phyloP scores from a whole-genome alignment of 30 jellyfish, hydroid and myxozoan genomes.

The Aurelia coerulea region DNA sequence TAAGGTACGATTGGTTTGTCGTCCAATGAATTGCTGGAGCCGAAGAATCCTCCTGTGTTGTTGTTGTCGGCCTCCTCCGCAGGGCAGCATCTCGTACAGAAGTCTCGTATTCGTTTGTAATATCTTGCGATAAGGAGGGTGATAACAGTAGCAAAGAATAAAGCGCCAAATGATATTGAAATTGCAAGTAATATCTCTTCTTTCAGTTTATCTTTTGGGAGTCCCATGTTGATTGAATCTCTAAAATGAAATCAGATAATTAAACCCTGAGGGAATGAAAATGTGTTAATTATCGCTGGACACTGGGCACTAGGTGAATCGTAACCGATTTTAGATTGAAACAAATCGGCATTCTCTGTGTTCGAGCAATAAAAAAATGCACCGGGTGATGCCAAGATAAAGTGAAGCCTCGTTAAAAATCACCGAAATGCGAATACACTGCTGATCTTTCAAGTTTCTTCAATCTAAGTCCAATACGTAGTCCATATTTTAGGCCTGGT shows the following conservation, averaged over 20 bases:
- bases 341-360: too few species aligned
- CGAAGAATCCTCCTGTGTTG: not conserved
- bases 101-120: conserved; percentile 51
- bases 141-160: conserved; percentile 57
- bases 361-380: too few species aligned
- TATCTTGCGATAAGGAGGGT: conserved; percentile 59
- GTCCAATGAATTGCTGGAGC: not conserved
- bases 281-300: too few species aligned
- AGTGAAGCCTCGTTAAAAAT: too few species aligned
- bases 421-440: too few species aligned
- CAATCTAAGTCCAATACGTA: too few species aligned
- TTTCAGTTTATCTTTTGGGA: conserved; percentile 4
- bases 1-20: conserved; percentile 31
- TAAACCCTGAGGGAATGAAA: too few species aligned
- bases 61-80: conserved; percentile 3
- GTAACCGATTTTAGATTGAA: too few species aligned
- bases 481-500: too few species aligned
- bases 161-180: conserved; percentile 49
- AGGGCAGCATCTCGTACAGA: conserved; percentile 41
- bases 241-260: not conserved
- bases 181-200: conserved; percentile 60
- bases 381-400: too few species aligned
- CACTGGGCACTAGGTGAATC: too few species aligned
- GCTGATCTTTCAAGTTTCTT: too few species aligned
- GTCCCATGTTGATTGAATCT: conserved; percentile 2